phyloP scores from a whole-genome alignment of 2,888 invertebrate genomes.

The Nymphalis polychloros region DNA sequence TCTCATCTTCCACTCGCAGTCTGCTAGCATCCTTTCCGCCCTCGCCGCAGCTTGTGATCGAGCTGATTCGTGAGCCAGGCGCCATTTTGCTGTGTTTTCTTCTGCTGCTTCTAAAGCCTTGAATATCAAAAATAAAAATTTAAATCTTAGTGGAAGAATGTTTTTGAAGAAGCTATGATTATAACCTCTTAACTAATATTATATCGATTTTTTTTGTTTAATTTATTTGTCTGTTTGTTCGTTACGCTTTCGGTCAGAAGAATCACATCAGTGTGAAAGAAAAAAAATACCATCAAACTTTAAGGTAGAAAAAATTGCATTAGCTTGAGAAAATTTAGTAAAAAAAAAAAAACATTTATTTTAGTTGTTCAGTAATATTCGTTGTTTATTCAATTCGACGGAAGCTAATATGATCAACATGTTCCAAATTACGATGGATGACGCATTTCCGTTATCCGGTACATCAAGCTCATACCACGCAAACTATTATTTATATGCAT shows the following conservation, averaged over 20 bases:
- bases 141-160: background rate
- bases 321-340: no score
- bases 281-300: no score
- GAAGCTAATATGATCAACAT: background rate
- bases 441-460: background rate
- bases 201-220: no score
- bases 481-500: background rate
- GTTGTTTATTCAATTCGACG: background rate
- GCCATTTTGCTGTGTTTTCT: constrained; percentile 80
- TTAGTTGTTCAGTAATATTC: background rate
- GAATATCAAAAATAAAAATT: background rate
- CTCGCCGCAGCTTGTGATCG: constrained; percentile 85
- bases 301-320: no score
- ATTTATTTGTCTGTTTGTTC: no score
- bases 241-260: no score
- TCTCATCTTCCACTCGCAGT: constrained; percentile 92
- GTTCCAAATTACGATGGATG: background rate
- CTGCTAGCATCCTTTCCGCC: constrained; percentile 87
- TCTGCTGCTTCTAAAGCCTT: constrained; percentile 83
- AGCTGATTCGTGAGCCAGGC: constrained; percentile 85
- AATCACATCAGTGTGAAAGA: no score
- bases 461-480: background rate
- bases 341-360: background rate
- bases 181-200: no score
- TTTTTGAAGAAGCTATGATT: no score